Evolutionary conservation across 2,888 invertebrate genomes (phyloP), one percentile per base, ranked within the genome.

Genomic region (Gymnosoma rotundatum): DNA sequence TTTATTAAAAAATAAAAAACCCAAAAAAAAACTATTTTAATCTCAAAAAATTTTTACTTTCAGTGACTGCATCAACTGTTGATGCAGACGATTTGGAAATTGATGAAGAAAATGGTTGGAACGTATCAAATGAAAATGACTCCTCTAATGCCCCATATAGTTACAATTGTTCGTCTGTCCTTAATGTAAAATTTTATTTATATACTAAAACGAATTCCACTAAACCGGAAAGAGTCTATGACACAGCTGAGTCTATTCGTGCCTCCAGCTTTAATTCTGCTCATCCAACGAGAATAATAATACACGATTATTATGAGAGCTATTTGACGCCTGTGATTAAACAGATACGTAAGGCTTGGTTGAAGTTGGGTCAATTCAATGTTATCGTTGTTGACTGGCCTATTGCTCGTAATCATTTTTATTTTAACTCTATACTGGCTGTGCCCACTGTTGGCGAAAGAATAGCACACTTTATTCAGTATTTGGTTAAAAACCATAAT

Each of bases 311-410:
- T 94, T 92, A 93, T 69, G 94, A 94, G 89, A 93, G 93, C 74
- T 83, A 86, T 54, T 82, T 83, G 4, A 86, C 87, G 9, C 83
- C 74, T 5, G 86, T 90, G 85, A 90, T 90, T 83, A 87, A 86
- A 38, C 86, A 87, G 0, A 88, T 92, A 10, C 89, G 89, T 16
- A 78, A 88, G 42, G 94, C 94, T 0, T 94, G 94, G 88, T 91
- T 94, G 32, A 92, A 93, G 80, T 92, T 93, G 4, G 94, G 93
- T 45, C 93, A 94, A 80, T 90, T 93, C 84, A 95, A 95, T 87
- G 93, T 95, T 81, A 93, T 95, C 73, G 93, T 93, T 2, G 93
- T 94, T 12, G 94, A 94, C 88, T 95, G 94, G 94, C 92, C 91
- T 2, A 94, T 94, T 83, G 94, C 94, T 0, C 87, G 89, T n/a